Percentiles rank a stretch among this genome's conserved stretches.
phyloP scores from a whole-genome alignment of 2,888 invertebrate species.

The Xanthia icteritia region DNA sequence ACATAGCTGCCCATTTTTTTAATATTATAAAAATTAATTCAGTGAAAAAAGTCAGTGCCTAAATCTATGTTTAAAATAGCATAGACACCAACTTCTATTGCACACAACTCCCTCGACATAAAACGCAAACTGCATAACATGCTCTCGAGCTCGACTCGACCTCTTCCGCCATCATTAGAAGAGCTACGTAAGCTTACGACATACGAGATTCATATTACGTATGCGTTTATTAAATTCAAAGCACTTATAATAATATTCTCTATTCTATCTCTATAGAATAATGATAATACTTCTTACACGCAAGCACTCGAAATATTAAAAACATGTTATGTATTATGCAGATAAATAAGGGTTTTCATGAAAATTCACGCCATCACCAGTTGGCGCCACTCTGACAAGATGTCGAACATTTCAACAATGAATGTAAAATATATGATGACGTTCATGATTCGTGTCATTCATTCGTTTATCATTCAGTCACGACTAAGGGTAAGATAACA shows the following conservation, averaged over 20 bases:
- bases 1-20: no score
- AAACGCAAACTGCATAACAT: background rate
- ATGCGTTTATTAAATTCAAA: constrained; percentile 5
- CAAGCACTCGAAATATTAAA: background rate
- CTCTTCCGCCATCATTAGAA: constrained; percentile 2
- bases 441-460: no score
- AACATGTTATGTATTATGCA: background rate
- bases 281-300: background rate
- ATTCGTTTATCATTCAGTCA: no score
- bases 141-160: background rate
- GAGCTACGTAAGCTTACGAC: background rate
- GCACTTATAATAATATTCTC: background rate
- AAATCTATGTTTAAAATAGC: background rate
- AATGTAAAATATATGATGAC: no score
- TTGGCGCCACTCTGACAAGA: no score
- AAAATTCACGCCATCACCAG: background rate
- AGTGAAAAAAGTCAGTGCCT: no score
- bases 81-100: background rate
- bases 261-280: background rate
- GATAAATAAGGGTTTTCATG: background rate
- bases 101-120: background rate
- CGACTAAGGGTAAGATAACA: no score
- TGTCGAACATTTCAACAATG: no score
- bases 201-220: constrained; percentile 2
- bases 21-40: no score